Percentiles rank a stretch among this genome's conserved stretches.
phyloP scores from a whole-genome alignment of 2,888 invertebrate genomes.

The Geotrupes spiniger region DNA sequence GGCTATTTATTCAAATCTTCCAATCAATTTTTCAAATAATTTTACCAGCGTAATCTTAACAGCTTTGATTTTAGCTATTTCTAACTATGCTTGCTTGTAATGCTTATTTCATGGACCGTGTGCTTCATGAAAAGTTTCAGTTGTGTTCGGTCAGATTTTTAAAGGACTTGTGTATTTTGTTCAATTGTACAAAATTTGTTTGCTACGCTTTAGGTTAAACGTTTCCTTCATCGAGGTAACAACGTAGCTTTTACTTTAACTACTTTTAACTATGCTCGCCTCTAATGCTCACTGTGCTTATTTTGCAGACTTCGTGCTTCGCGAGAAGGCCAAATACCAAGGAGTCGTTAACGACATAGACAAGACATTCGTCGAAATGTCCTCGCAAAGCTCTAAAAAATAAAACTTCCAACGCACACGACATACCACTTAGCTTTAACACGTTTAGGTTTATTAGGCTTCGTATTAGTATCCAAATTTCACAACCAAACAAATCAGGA shows the following conservation, averaged over 20 bases:
- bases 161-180: no score
- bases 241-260: background rate
- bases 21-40: no score
- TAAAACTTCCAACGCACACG: conserved; percentile 26
- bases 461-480: background rate
- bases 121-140: no score
- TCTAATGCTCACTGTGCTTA: conserved; percentile 12
- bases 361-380: conserved; percentile 51
- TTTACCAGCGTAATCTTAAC: no score
- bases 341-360: conserved; percentile 49
- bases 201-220: background rate
- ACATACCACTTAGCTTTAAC: conserved; percentile 11
- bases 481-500: background rate
- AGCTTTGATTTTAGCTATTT: background rate
- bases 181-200: no score
- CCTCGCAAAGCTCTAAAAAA: conserved; percentile 46
- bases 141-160: no score
- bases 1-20: no score
- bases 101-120: no score
- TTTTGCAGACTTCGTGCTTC: conserved; percentile 47
- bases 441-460: conserved; percentile 1
- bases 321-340: conserved; percentile 49
- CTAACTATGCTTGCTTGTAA: background rate
- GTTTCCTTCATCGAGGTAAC: conserved; percentile 4
- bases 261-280: background rate